Evolutionary conservation across 53 echinoderm and acorn worm species (phyloP).

Genomic region (Henricia sp.): DNA sequence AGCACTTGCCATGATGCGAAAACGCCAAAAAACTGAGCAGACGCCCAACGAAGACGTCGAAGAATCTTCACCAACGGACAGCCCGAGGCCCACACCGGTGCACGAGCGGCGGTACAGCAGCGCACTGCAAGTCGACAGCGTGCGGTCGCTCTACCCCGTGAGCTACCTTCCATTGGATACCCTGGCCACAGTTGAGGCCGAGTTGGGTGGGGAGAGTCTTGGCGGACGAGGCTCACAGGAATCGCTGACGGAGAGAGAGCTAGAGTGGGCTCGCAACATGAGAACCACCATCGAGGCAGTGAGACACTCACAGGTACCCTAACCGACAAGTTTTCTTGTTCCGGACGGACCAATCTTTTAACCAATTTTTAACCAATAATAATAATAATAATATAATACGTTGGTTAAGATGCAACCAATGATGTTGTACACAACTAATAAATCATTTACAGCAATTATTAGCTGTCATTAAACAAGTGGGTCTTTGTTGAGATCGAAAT

Average conservation of each 20-base stretch:
- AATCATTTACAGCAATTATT: too few species aligned
- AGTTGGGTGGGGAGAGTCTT: neutral
- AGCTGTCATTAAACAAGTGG: too few species aligned
- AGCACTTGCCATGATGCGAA: neutral
- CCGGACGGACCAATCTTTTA: too few species aligned
- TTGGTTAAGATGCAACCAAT: too few species aligned
- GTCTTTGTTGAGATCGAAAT: too few species aligned
- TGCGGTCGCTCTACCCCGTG: neutral
- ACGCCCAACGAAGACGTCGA: neutral
- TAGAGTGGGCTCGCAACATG: neutral
- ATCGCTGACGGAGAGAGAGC: slow-evolving; percentile 8
- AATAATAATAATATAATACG: too few species aligned
- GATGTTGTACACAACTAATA: too few species aligned
- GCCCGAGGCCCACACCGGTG: neutral
- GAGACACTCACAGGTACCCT: too few species aligned
- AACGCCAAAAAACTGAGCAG: neutral
- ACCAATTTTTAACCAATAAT: too few species aligned
- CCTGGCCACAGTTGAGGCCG: neutral
- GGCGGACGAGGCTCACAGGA: neutral
- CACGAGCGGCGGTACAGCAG: neutral
- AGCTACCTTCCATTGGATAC: neutral
- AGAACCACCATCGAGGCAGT: neutral
- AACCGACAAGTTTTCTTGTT: too few species aligned
- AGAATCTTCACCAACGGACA: neutral
- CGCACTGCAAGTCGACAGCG: too few species aligned